Evolutionary conservation across 2,113 vertebrate species (phyloP).

Genomic region (Dendropsophus ebraccatus): DNA sequence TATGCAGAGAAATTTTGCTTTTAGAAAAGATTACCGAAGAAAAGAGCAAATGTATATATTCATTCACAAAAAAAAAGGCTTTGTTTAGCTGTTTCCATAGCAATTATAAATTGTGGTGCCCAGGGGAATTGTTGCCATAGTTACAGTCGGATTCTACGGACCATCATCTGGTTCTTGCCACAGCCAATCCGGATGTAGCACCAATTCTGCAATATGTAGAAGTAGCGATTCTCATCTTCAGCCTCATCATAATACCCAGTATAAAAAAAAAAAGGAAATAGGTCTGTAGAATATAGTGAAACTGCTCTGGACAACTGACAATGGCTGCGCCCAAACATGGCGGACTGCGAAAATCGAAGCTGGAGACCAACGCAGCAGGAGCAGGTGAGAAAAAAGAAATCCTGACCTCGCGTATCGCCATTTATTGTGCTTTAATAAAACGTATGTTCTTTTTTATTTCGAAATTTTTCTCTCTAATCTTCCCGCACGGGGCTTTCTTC

Average conservation of each 20-base stretch:
- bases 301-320: slow-evolving; percentile 78
- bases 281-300: slow-evolving; percentile 79
- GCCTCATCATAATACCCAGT: slow-evolving; percentile 77
- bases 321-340: slow-evolving; percentile 86
- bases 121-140: slow-evolving; percentile 94
- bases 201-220: slow-evolving; percentile 86
- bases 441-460: slow-evolving; percentile 68
- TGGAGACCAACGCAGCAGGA: slow-evolving; percentile 73
- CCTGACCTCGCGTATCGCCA: slow-evolving; percentile 77
- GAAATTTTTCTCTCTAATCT: slow-evolving; percentile 60
- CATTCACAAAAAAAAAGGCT: slow-evolving; percentile 50
- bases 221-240: slow-evolving; percentile 93
- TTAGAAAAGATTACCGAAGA: background rate
- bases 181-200: slow-evolving; percentile 91
- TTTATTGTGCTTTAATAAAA: slow-evolving; percentile 72
- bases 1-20: background rate
- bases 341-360: slow-evolving; percentile 76
- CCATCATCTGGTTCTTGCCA: slow-evolving; percentile 91
- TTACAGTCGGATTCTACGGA: slow-evolving; percentile 89
- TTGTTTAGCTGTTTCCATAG: slow-evolving; percentile 73
- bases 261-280: slow-evolving; percentile 77
- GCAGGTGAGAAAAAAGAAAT: slow-evolving; percentile 85
- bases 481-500: slow-evolving; percentile 59
- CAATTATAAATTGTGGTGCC: slow-evolving; percentile 86
- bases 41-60: slow-evolving; percentile 7